Evolutionary conservation across 2,113 vertebrate genomes (phyloP).

Genomic region (Prietella phreatophila): DNA sequence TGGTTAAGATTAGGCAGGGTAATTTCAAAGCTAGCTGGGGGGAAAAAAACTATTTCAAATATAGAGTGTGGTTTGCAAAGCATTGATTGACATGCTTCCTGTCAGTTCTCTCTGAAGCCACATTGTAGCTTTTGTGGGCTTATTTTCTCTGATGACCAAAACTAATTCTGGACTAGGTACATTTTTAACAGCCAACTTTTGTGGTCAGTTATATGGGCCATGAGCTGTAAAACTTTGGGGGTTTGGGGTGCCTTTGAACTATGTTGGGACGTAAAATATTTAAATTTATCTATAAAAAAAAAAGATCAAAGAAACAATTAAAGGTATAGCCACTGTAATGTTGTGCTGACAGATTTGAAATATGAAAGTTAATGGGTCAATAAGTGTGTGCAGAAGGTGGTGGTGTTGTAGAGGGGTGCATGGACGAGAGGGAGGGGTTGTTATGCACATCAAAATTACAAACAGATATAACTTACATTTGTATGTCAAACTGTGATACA

Average conservation of each 20-base stretch:
- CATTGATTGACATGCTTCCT: too few species aligned
- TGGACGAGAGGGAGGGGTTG: background rate
- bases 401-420: background rate
- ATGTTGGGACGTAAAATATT: background rate
- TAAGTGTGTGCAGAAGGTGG: background rate
- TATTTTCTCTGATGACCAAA: background rate
- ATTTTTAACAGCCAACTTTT: background rate
- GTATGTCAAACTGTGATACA: background rate
- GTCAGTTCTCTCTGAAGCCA: background rate
- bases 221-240: background rate
- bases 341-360: background rate
- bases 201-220: background rate
- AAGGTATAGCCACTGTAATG: background rate
- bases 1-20: background rate
- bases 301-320: background rate
- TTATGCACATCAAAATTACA: background rate
- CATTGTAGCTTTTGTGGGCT: background rate
- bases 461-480: background rate
- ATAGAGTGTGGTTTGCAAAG: too few species aligned
- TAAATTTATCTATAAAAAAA: background rate
- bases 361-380: background rate
- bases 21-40: background rate
- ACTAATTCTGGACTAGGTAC: background rate
- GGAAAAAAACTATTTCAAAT: too few species aligned
- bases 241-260: background rate